Conservation (phyloP, 2,888 invertebrate species). For the Synergus itoensis region DNA sequence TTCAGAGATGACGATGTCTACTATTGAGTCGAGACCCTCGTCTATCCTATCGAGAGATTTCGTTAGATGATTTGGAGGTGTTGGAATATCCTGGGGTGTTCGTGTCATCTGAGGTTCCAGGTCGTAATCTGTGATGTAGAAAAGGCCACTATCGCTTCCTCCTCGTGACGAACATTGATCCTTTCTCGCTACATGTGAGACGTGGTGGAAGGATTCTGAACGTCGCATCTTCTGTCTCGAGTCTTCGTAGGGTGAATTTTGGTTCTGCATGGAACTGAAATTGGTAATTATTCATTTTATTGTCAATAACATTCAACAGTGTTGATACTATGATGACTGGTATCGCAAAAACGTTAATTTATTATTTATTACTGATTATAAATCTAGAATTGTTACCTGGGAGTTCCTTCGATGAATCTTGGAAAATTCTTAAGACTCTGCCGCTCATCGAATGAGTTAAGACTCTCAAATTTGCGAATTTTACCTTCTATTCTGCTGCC, state of each 20-base stretch:
- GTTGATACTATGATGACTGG: no score
- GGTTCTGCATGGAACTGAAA: constrained; percentile 20
- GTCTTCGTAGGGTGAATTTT: constrained; percentile 40
- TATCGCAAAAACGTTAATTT: no score
- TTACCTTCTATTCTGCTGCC: constrained; percentile 68
- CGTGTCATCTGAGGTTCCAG: constrained; percentile 64
- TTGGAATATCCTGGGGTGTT: constrained; percentile 58
- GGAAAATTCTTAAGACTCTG: constrained; percentile 63
- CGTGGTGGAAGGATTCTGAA: constrained; percentile 75
- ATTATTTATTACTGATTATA: no score
- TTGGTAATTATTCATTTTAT: not conserved
- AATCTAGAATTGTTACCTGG: constrained; percentile 22
- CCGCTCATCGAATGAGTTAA: constrained; percentile 72
- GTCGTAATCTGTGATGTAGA: constrained; percentile 73
- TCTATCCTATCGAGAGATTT: constrained; percentile 90
- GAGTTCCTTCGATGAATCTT: constrained; percentile 45
- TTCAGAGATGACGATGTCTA: constrained; percentile 84
- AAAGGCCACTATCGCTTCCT: constrained; percentile 77
- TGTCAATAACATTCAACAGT: not conserved
- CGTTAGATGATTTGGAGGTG: constrained; percentile 77
- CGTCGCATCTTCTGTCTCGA: constrained; percentile 64
- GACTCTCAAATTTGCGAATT: constrained; percentile 74
- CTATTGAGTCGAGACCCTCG: constrained; percentile 85
- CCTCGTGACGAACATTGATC: constrained; percentile 63
- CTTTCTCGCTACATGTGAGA: constrained; percentile 59